phyloP scores from a whole-genome alignment of 2,888 invertebrate species.

The Ligdia adustata region DNA sequence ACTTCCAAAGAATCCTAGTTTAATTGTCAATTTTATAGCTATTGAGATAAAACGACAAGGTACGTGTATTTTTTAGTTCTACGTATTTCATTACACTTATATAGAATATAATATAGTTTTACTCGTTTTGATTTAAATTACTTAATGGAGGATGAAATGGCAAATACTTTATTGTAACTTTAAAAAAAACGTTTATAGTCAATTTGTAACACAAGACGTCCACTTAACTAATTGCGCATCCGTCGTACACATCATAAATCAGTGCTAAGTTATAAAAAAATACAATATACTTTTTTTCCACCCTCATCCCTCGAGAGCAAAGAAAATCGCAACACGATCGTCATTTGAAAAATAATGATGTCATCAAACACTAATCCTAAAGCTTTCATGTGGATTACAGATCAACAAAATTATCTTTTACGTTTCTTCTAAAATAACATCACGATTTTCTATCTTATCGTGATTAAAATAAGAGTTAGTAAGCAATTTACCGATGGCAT shows the following conservation, averaged over 20 bases:
- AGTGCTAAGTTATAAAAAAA: constrained; percentile 53
- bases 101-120: too few species aligned
- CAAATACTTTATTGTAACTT: too few species aligned
- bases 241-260: constrained; percentile 65
- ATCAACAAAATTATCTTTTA: constrained; percentile 40
- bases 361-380: constrained; percentile 84
- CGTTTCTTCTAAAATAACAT: not conserved
- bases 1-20: too few species aligned
- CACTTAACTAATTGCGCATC: not conserved
- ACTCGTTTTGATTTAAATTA: too few species aligned
- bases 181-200: too few species aligned
- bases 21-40: too few species aligned
- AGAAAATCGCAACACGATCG: constrained; percentile 77
- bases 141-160: too few species aligned
- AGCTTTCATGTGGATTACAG: constrained; percentile 83
- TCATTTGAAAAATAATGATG: constrained; percentile 82
- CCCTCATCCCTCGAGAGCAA: constrained; percentile 57
- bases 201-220: not conserved
- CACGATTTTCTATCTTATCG: constrained; percentile 43
- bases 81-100: too few species aligned
- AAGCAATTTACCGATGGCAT: constrained; percentile 7
- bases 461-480: constrained; percentile 7
- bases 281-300: constrained; percentile 42
- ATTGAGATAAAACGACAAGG: too few species aligned
- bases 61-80: too few species aligned